These are phyloP conservation scores for Centroberyx gerrardi DNA, from an alignment of 2,797 vertebrate genomes.

Conservation along the genomic window DNA sequence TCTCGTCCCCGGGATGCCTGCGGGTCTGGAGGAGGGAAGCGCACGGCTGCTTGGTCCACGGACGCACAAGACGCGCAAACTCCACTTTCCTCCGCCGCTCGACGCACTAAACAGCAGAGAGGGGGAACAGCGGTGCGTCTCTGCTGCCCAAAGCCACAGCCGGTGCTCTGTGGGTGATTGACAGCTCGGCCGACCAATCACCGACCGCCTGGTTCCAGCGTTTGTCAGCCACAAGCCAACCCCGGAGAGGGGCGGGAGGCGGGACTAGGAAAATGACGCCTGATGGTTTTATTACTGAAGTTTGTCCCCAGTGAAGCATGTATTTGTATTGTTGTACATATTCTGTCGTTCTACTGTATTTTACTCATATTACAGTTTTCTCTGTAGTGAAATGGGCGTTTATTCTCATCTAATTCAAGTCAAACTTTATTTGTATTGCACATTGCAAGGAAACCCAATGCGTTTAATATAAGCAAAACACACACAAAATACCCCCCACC, in stretches of 20 bases:
- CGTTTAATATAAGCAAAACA: too few species aligned
- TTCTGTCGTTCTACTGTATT: too few species aligned
- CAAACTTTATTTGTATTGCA: fast-evolving
- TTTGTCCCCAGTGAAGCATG: conserved; percentile 26
- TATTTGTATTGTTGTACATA: not conserved
- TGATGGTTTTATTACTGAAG: conserved; percentile 43
- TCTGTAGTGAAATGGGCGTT: not conserved
- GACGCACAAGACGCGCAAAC: conserved; percentile 64
- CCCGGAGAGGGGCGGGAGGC: conserved; percentile 22
- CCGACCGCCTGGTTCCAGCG: conserved; percentile 20
- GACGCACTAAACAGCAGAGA: conserved; percentile 66
- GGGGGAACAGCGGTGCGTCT: conserved; percentile 60
- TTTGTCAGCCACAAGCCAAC: conserved; percentile 50
- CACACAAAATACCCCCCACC: too few species aligned
- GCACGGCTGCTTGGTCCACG: conserved; percentile 59
- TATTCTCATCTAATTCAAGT: not conserved
- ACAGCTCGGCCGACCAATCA: conserved; percentile 71
- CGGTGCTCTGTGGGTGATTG: conserved; percentile 22
- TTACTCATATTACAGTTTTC: not conserved
- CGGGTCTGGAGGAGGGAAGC: conserved; percentile 51
- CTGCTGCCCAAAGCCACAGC: conserved; percentile 48
- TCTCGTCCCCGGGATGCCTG: conserved; percentile 47
- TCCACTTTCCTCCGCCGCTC: conserved; percentile 66
- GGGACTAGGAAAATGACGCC: conserved; percentile 12
- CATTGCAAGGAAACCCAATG: not conserved